These are phyloP conservation scores for Agelaius tricolor DNA, from an alignment of 2,113 vertebrate species.

Conservation along the genomic window DNA sequence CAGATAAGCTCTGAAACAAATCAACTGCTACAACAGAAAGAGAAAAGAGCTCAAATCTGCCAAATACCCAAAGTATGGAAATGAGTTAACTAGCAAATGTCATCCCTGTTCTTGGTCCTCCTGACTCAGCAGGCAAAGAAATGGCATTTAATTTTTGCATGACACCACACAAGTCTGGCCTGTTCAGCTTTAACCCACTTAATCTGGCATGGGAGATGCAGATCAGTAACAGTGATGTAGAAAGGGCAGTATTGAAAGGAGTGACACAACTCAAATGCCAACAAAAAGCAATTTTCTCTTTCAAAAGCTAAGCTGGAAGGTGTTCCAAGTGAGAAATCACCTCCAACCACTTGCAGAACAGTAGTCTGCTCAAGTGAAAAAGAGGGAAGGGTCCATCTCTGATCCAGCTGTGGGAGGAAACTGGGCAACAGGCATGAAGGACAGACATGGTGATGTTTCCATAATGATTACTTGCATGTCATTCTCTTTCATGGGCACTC, in stretches of 20 bases:
- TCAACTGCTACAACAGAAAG: background rate
- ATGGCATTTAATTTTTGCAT: background rate
- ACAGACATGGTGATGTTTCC: background rate
- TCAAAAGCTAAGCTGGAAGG: background rate
- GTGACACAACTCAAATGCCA: background rate
- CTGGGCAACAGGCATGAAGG: background rate
- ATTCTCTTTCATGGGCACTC: background rate
- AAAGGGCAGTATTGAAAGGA: background rate
- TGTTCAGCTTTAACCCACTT: background rate
- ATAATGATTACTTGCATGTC: background rate
- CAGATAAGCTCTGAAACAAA: conserved; percentile 3
- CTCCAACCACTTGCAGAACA: background rate
- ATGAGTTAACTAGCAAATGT: background rate
- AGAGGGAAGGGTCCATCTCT: background rate
- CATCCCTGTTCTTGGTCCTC: background rate
- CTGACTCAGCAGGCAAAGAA: background rate
- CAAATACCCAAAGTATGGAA: background rate
- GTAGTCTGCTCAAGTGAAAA: background rate
- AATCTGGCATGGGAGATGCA: background rate
- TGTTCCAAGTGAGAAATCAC: background rate
- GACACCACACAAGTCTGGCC: background rate
- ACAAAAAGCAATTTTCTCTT: background rate
- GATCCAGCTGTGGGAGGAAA: background rate
- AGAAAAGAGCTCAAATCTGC: background rate
- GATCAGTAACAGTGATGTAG: background rate